Conservation (phyloP, 2,797 vertebrate genomes). For the Arctocebus calabarensis region DNA sequence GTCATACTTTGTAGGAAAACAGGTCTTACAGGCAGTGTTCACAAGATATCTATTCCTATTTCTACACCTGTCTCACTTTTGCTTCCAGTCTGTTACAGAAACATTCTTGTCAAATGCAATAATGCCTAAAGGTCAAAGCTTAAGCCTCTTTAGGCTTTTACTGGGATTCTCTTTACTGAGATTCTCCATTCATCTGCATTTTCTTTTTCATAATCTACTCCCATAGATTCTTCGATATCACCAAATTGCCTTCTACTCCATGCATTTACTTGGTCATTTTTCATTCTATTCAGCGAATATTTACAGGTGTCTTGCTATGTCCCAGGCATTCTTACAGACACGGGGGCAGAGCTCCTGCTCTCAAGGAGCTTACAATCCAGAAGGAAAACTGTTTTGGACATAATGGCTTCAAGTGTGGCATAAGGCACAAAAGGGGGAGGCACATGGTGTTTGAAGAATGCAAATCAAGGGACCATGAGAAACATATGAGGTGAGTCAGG, state of each 20-base stretch:
- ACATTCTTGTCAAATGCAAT: neutral
- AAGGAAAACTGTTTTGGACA: neutral
- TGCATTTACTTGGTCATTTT: neutral
- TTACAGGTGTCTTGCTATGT: neutral
- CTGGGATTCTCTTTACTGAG: neutral
- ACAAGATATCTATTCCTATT: neutral
- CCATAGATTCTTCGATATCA: neutral
- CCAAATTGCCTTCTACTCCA: neutral
- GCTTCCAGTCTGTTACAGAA: neutral
- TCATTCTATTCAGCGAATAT: neutral
- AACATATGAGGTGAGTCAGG: neutral
- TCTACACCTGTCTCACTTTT: neutral
- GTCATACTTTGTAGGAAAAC: neutral
- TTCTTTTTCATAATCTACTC: neutral
- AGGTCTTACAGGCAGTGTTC: neutral
- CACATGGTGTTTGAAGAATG: fast-evolving
- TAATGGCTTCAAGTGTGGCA: neutral
- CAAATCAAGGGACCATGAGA: neutral
- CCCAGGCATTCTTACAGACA: neutral
- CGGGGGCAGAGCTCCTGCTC: neutral
- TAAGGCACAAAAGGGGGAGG: neutral
- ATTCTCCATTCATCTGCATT: neutral
- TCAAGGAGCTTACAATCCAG: neutral
- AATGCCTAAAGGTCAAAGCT: neutral
- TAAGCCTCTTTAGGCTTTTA: neutral